Conservation (phyloP, 2,113 vertebrate species). For the Theristicus caerulescens region DNA sequence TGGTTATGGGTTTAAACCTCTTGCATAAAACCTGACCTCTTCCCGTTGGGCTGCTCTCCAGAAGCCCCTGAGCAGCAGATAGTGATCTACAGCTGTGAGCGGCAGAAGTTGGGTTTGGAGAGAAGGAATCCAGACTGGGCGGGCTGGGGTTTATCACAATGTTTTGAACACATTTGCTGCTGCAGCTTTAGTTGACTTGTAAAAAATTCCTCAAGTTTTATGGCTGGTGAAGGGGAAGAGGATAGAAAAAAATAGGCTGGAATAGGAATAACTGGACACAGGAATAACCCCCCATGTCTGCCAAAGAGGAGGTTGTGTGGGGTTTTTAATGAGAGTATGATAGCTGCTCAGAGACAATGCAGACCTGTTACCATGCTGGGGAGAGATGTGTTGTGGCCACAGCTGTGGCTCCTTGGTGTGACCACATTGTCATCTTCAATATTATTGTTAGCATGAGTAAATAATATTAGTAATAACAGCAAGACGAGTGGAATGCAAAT, state of each 20-base stretch:
- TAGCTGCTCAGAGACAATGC: neutral
- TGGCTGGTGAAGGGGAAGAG: neutral
- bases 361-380: neutral
- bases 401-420: neutral
- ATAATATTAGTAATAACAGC: fast-evolving
- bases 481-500: neutral
- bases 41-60: slow-evolving; percentile 7
- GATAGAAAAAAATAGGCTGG: neutral
- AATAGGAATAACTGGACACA: neutral
- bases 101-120: neutral
- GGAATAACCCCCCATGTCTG: neutral
- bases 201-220: neutral
- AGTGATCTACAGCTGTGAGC: neutral
- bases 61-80: neutral
- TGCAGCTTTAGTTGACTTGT: neutral
- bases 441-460: neutral
- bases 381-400: neutral
- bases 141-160: neutral
- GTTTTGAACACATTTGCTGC: neutral
- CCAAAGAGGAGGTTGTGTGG: neutral
- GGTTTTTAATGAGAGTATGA: fast-evolving
- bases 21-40: slow-evolving; percentile 52
- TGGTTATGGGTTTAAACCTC: slow-evolving; percentile 47
- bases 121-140: neutral
- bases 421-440: neutral